Conservation (phyloP, 2,113 vertebrate genomes). For the Equus przewalskii region DNA sequence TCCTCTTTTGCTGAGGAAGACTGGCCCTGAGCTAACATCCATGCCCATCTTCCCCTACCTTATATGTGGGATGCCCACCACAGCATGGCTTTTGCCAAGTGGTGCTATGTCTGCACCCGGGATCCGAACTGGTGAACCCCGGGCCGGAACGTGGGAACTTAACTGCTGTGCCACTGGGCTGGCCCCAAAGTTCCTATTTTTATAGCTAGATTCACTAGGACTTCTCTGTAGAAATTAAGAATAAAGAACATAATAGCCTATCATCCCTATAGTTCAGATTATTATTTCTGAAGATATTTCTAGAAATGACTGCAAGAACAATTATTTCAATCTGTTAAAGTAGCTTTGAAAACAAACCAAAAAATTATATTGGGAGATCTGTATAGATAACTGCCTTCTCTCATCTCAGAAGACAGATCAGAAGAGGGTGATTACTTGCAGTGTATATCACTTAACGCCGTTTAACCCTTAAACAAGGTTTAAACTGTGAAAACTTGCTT, state of each 20-base stretch:
- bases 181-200: conserved; percentile 23
- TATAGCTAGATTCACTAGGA: background rate
- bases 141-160: no score
- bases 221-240: conserved; percentile 29
- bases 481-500: background rate
- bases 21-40: no score
- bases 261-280: background rate
- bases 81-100: no score
- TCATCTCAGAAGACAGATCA: background rate
- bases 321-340: conserved; percentile 15
- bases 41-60: no score
- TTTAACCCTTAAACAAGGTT: background rate
- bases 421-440: background rate
- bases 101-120: no score
- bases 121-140: no score
- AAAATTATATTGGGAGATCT: background rate
- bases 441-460: background rate
- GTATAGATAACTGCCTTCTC: background rate
- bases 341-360: conserved; percentile 37
- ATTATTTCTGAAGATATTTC: conserved; percentile 44
- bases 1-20: no score
- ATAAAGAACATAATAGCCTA: background rate
- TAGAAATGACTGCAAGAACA: conserved; percentile 36
- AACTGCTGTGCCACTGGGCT: no score
- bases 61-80: no score